These are phyloP conservation scores for Noctua janthina DNA, from an alignment of 2,888 invertebrate genomes.

Conservation along the genomic window DNA sequence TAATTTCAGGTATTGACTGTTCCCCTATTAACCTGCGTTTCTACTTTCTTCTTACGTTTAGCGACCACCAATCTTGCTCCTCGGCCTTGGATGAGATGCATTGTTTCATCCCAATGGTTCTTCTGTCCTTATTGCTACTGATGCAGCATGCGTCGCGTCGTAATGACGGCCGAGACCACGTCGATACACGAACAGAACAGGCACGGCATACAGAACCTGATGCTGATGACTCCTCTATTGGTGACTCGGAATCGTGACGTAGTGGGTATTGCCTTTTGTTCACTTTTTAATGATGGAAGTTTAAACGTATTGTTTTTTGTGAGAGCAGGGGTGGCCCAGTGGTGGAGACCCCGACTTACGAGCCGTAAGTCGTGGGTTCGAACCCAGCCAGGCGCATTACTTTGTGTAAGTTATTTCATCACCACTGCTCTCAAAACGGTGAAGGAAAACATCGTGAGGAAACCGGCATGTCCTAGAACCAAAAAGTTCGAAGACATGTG, in stretches of 20 bases:
- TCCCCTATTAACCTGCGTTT: neutral
- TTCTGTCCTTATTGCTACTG: neutral
- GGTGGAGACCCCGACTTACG: no score
- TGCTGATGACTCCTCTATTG: conserved; percentile 18
- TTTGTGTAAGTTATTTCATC: no score
- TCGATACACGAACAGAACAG: neutral
- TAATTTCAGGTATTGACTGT: neutral
- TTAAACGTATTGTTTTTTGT: neutral
- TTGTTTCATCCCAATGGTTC: neutral
- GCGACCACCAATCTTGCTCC: neutral
- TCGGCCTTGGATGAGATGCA: neutral
- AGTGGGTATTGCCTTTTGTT: neutral
- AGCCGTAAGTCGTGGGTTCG: no score
- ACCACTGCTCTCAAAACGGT: no score
- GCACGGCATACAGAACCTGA: neutral
- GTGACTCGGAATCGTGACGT: neutral
- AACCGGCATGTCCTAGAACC: no score
- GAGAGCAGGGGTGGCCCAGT: no score
- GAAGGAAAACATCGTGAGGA: no score
- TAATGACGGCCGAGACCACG: conserved; percentile 24
- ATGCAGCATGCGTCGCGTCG: conserved; percentile 12
- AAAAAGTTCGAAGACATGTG: no score
- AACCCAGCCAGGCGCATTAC: no score
- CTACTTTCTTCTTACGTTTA: neutral
- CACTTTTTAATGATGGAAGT: conserved; percentile 12